Conservation (phyloP, 2,113 vertebrate genomes). For the Crotalus helleri region DNA sequence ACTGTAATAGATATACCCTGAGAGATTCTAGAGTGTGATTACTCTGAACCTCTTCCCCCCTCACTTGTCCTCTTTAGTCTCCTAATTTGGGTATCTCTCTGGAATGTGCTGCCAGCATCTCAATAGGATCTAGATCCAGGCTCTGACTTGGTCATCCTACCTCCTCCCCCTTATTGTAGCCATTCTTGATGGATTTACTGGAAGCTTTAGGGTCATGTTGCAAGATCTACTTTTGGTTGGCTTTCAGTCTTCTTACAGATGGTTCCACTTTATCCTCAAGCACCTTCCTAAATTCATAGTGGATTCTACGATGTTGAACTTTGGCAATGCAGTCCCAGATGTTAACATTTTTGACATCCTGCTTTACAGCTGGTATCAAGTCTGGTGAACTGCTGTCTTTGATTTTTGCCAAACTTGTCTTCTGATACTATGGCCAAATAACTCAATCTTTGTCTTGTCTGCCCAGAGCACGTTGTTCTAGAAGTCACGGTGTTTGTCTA, state of each 20-base stretch:
- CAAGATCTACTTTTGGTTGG: neutral
- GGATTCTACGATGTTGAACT: neutral
- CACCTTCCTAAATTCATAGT: neutral
- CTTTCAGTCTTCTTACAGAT: neutral
- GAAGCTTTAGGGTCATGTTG: neutral
- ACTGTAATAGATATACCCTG: neutral
- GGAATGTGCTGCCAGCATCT: neutral
- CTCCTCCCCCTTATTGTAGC: neutral
- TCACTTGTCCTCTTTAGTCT: neutral
- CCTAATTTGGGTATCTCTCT: neutral
- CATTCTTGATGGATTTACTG: neutral
- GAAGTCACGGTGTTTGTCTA: neutral
- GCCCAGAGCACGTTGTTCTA: neutral
- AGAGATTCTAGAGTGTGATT: neutral
- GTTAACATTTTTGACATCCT: neutral
- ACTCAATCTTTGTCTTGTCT: neutral
- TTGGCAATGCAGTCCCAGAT: neutral
- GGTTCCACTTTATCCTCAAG: neutral
- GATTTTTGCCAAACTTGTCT: neutral
- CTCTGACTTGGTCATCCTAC: neutral
- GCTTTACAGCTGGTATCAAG: neutral
- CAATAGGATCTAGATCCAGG: neutral
- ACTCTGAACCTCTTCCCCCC: neutral
- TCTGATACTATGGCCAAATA: neutral
- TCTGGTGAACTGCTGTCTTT: neutral